Evolutionary conservation across 2,888 invertebrate species (phyloP).

Genomic region (Drosophila mimica): DNA sequence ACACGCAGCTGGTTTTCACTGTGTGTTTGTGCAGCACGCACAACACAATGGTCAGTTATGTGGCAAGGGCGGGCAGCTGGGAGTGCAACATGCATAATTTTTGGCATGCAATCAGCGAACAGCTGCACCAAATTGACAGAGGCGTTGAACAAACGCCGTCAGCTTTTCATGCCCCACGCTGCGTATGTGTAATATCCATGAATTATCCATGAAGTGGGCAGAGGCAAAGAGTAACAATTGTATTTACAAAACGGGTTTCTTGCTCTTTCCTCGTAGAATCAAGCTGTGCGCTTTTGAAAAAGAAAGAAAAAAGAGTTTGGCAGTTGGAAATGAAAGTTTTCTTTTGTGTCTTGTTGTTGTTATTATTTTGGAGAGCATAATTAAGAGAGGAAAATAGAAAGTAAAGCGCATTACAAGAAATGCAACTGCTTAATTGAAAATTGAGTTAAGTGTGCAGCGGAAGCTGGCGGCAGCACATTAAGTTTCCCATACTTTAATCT

Average conservation of each 20-base stretch:
- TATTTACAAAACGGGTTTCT: conserved; percentile 64
- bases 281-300: conserved; percentile 29
- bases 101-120: conserved; percentile 62
- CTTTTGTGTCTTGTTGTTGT: conserved; percentile 26
- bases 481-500: conserved; percentile 14
- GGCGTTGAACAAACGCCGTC: conserved; percentile 41
- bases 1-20: conserved; percentile 57
- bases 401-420: conserved; percentile 60
- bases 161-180: conserved; percentile 49
- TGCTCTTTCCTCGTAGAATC: conserved; percentile 46
- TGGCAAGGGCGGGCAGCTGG: conserved; percentile 9
- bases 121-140: conserved; percentile 48
- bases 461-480: conserved; percentile 37
- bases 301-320: conserved; percentile 43
- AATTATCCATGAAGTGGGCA: conserved; percentile 4
- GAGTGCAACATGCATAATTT: conserved; percentile 64
- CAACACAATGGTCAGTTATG: conserved; percentile 30
- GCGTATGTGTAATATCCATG: conserved; percentile 71
- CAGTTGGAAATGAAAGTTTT: conserved; percentile 81
- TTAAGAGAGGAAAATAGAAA: conserved; percentile 73
- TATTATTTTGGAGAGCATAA: conserved; percentile 63
- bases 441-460: conserved; percentile 44
- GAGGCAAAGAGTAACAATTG: conserved; percentile 15
- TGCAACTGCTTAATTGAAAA: conserved; percentile 66
- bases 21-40: conserved; percentile 35